Evolutionary conservation across 2,888 invertebrate genomes (phyloP).

Genomic region (Mesodorylaimus sp.): DNA sequence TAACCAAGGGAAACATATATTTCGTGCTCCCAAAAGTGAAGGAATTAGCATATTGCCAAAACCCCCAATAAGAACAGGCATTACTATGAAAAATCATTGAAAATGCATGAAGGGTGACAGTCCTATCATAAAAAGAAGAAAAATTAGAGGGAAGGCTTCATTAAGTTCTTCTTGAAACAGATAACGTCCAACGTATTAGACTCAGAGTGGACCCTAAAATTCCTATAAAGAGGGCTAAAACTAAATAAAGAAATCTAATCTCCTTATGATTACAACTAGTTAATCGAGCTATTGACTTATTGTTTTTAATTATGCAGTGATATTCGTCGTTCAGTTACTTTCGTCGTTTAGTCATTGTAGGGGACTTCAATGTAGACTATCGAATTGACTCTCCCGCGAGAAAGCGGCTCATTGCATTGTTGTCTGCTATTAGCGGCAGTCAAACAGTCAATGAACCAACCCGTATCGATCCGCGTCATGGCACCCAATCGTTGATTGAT

Average conservation of each 20-base stretch:
- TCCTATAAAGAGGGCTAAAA: slow-evolving; percentile 43
- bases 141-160: slow-evolving; percentile 51
- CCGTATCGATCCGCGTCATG: too few species aligned
- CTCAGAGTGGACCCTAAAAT: slow-evolving; percentile 52
- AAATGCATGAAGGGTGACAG: slow-evolving; percentile 60
- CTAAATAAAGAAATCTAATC: slow-evolving; percentile 53
- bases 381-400: too few species aligned
- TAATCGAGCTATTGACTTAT: slow-evolving; percentile 9
- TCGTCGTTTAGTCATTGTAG: too few species aligned
- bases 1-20: slow-evolving; percentile 63
- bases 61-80: slow-evolving; percentile 44
- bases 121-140: slow-evolving; percentile 57
- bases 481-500: too few species aligned
- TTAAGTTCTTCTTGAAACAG: slow-evolving; percentile 49
- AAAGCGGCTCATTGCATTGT: too few species aligned
- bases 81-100: slow-evolving; percentile 58
- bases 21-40: slow-evolving; percentile 53
- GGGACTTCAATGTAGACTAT: too few species aligned
- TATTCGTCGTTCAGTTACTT: too few species aligned
- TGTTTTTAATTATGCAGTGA: too few species aligned
- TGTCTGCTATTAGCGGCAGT: too few species aligned
- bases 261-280: slow-evolving; percentile 54
- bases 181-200: slow-evolving; percentile 53
- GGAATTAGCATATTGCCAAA: slow-evolving; percentile 65
- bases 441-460: too few species aligned